Conservation (phyloP, 1,140 invertebrate species). For the Bilobella aurantiaca region DNA sequence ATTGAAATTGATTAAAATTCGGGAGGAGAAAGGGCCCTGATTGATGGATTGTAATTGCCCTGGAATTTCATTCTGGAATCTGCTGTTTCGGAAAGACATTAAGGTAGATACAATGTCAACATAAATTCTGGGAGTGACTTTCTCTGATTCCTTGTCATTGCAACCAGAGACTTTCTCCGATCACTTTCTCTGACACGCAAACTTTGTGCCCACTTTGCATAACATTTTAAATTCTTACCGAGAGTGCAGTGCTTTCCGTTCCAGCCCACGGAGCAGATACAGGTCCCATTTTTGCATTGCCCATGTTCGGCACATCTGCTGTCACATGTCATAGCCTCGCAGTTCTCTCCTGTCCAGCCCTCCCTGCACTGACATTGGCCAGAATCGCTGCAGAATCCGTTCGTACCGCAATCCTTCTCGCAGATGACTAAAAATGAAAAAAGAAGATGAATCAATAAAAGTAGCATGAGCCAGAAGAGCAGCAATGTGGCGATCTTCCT, state of each 20-base stretch:
- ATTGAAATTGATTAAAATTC: not conserved
- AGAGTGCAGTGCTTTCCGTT: slow-evolving; percentile 92
- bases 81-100: no score
- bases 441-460: slow-evolving; percentile 3
- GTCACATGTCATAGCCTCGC: slow-evolving; percentile 80
- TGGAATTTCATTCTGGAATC: no score
- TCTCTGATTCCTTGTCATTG: no score
- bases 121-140: no score
- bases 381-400: slow-evolving; percentile 72
- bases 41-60: not conserved
- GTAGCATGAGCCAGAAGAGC: not conserved
- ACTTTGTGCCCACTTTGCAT: no score
- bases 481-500: not conserved
- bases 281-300: slow-evolving; percentile 93
- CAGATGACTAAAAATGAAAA: slow-evolving; percentile 59
- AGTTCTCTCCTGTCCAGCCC: slow-evolving; percentile 82
- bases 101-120: no score
- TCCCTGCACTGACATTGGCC: slow-evolving; percentile 76
- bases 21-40: not conserved
- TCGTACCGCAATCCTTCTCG: slow-evolving; percentile 76
- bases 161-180: no score
- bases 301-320: slow-evolving; percentile 87
- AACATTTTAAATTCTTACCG: slow-evolving; percentile 59
- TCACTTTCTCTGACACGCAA: no score
- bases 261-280: slow-evolving; percentile 91